Evolutionary conservation across 2,797 vertebrate genomes (phyloP), one percentile per base, ranked within the genome.

Genomic region (Scarus forsteni): DNA sequence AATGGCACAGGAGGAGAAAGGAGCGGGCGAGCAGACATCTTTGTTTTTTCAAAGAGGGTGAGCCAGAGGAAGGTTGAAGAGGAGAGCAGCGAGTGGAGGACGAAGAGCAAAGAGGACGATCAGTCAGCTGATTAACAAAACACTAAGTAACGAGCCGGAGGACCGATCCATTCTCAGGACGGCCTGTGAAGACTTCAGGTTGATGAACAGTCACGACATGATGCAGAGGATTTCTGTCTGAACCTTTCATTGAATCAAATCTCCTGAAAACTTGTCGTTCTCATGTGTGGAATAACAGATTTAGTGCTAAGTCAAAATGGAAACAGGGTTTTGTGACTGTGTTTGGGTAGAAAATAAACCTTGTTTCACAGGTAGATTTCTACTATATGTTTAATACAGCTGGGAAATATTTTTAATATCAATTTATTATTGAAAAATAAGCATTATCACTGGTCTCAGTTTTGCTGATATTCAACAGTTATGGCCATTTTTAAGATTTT

Each of bases 1-100:
- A 86, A 80, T 74, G 79, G 78, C 77, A 86, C 65, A 60, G 70
- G 60, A 12, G 34, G 44, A 73, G 65, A 76, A 54, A 55, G 34
- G 27, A 71, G 58, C 61, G 12, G 43, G 14, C 6, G 14, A 12
- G 14, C 43, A 7, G 55, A 48, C 38, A 35, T 53, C 70, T 80
- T 79, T 70, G 60, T 79, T 58, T 62, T 63, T 46, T 64, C 50
- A 58, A 54, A 75, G 56, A 40, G 53, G 59, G 68, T 35, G 56
- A 40, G 67, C 53, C 63, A 64, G 50, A 55, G 40, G 59, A 59
- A 11, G 15, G 8, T 55, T 49, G 18, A 7, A 13, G 52, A n/a
- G 39, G 61, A 60, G 39, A 48, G 7, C 9, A 5, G 40, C 1
- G n/a, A 43, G 55, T 38, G 16, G 55, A 43, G 58, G 36, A 66